Evolutionary conservation across 2,888 invertebrate genomes (phyloP), one percentile per base, ranked within the genome.

Genomic region (Tetropium fuscum): DNA sequence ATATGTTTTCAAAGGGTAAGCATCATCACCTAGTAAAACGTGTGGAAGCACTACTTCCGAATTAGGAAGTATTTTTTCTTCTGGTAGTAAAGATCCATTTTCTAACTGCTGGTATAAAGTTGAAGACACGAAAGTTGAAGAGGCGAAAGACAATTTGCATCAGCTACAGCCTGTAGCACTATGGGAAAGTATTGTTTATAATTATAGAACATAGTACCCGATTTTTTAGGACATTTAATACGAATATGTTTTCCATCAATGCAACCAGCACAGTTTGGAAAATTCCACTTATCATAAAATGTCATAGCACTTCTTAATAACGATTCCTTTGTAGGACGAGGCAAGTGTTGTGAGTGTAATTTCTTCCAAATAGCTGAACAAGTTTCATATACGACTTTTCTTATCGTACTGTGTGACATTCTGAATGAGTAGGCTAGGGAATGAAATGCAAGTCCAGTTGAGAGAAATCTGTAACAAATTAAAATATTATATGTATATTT

Each of bases 281-380:
- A 54, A 54, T 58, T 49, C 62, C 58, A 58, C 20, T 13, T 47
- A n/a, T 36, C 16, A 34, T 38, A 38, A 45, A 53, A 60, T 8
- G 25, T 48, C 1, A 38, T 18, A 3, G 60, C 32, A 51, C 22
- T 45, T 19, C 11, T 15, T 11, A 41, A 43, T 13, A 44, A 48
- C 34, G 20, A 47, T 38, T 57, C 40, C 27, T 27, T 27, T n/a
- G n/a, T n/a, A 45, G 70, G 70, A 13, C 53, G 34, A 51, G 67
- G 65, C 69, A 73, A 62, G 41, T 69, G 66, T 44, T 63, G 27
- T 54, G 53, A 58, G 27, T 57, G 32, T 41, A 64, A 58, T 36
- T 62, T 60, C 44, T 66, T 61, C 66, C 70, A 70, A 55, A 73
- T 68, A 19, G 61, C 69, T 63, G 58, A 32, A 65, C 65, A 66